Evolutionary conservation across 2,113 vertebrate genomes (phyloP), one percentile per base, ranked within the genome.

Genomic region (Paedocypris sp.): DNA sequence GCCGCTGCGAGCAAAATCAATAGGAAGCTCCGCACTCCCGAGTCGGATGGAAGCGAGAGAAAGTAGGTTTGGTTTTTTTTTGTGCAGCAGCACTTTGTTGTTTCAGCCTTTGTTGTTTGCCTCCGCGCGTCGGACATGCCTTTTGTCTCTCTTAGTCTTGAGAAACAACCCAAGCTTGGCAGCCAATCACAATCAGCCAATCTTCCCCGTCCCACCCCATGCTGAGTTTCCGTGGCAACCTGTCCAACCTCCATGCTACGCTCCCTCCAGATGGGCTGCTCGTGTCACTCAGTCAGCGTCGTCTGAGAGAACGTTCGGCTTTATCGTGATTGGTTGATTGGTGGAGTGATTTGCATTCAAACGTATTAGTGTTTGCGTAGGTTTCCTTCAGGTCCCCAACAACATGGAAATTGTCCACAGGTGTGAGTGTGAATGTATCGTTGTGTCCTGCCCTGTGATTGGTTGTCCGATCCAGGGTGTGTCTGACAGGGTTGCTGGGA

Each of bases 201-300:
- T 59, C 59, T 66, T 60, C 42, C 31, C 53, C 49, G 54, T 48
- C 72, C 72, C 71, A 66, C 71, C 75, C 64, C 59, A 66, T 70
- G 28, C 56, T 45, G 69, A 75, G 75, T 77, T 77, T 71, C 75
- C 75, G 46, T 75, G 67, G 75, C 75, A 77, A 77, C 75, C 67
- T 73, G 62, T 73, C 69, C 54, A 58, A 61, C 71, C 60, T 36
- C 62, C 73, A 68, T 73, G 75, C 73, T 71, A 77, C 73, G 75
- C 59, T 15, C 60, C 46, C 66, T 73, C 62, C 71, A 75, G 71
- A 75, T 75, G 73, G 73, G 71, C 62, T 70, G 53, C 57, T 64
- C 57, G 8, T 70, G 67, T 67, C 65, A 49, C 43, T 71, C 62
- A 68, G 53, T 20, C 51, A 33, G 31, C 16, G 23, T 28, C 31